A percentile compares a stretch with the other conserved stretches of the same genome.
Conservation (phyloP, 2,113 vertebrate species). For the Corvus hawaiiensis region DNA sequence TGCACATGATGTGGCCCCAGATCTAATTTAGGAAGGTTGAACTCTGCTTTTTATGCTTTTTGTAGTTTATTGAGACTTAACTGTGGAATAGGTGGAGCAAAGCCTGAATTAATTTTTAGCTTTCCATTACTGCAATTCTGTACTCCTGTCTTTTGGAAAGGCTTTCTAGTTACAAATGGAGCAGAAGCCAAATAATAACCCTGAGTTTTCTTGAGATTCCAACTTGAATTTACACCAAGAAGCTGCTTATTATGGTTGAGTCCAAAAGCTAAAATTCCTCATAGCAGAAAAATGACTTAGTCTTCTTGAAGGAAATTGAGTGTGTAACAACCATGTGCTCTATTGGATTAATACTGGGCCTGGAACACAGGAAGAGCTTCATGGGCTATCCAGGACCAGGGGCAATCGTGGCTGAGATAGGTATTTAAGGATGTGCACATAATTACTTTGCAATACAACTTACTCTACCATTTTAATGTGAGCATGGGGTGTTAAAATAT, state of each 20-base stretch:
- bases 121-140: background rate
- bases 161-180: background rate
- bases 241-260: background rate
- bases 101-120: background rate
- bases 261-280: background rate
- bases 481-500: background rate
- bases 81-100: background rate
- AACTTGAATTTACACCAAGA: background rate
- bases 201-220: background rate
- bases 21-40: background rate
- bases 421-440: accelerated
- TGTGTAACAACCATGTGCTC: background rate
- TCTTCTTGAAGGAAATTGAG: background rate
- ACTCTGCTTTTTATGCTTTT: background rate
- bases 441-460: background rate
- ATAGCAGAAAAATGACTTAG: background rate
- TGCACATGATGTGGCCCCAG: background rate
- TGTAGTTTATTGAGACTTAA: background rate
- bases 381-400: background rate
- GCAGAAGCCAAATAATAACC: background rate
- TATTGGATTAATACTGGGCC: background rate
- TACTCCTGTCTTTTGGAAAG: background rate
- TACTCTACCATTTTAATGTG: background rate
- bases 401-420: accelerated
- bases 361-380: background rate